Evolutionary conservation across 30 jellyfish, hydroid and myxozoan genomes (phyloP), one percentile per base, ranked within the genome.

Genomic region (Cassiopea andromeda): DNA sequence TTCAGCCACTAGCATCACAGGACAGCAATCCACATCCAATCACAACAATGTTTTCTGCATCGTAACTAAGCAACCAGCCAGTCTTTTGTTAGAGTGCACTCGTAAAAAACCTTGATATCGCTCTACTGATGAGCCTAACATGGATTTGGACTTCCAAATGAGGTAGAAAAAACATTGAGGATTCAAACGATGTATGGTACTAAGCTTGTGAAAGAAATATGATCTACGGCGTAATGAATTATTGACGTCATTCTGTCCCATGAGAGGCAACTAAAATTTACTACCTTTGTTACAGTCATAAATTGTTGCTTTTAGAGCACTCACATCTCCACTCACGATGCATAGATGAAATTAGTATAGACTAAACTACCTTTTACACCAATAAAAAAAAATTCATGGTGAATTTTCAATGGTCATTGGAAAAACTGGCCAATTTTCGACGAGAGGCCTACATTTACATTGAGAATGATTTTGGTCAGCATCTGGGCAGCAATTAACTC

Each of bases 401-500:
- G 38, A 27, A 27, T 27, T 27, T 27, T 54, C 12, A 54, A 54
- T 54, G 64, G 12, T 54, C 12, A 3, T 54, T 54, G 64, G 7
- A 6, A 54, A 54, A 54, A 54, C 12, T 54, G 64, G 12, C 12
- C 64, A 54, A 54, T 3, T 54, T 54, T 54, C 64, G 64, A 54
- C 64, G 10, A 54, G 64, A 54, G 64, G 64, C 64, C 64, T 54
- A 54, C 64, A 6, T 54, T 54, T 3, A 54, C 7, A 54, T 54
- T 3, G 12, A 54, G 64, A 54, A 54, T 84, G 69, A 82, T 12
- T 59, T 84, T 84, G 69, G 78, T 84, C 27, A 73, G 77, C 90
- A 81, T 81, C 81, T 81, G 92, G 49, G 87, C 92, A 44, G 87
- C 92, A n/a, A 68, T 68, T 13, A 85, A 90, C 60, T 75, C 93